phyloP scores from a whole-genome alignment of 2,888 invertebrate genomes.

The Trissolcus brochymenae region DNA sequence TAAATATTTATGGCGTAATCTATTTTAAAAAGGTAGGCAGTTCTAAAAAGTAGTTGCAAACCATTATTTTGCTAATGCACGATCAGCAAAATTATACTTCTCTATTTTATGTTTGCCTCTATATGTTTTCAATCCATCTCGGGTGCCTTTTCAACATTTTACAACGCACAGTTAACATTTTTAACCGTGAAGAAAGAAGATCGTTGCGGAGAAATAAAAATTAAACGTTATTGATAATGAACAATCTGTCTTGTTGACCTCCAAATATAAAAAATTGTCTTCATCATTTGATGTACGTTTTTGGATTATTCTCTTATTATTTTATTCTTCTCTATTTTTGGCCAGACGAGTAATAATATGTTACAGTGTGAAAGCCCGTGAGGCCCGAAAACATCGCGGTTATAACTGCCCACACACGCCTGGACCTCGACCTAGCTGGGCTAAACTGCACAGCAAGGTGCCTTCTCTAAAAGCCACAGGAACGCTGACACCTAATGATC shows the following conservation, averaged over 20 bases:
- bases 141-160: no score
- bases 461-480: conserved; percentile 67
- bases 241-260: neutral
- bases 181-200: no score
- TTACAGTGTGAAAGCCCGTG: conserved; percentile 65
- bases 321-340: conserved; percentile 61
- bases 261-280: conserved; percentile 17
- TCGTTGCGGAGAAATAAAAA: no score
- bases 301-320: conserved; percentile 51
- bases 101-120: conserved; percentile 1
- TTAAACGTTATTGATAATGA: no score
- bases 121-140: no score
- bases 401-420: conserved; percentile 66
- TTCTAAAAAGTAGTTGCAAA: no score
- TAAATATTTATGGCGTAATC: conserved; percentile 2
- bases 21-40: no score
- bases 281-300: conserved; percentile 49
- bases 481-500: conserved; percentile 75
- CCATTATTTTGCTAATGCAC: no score
- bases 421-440: conserved; percentile 19
- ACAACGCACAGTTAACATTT: no score
- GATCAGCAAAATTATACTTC: no score
- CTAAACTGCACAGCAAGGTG: conserved; percentile 66
- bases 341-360: conserved; percentile 75
- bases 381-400: conserved; percentile 70